These are phyloP conservation scores for Apostichopus californicus DNA, from an alignment of 35 echinoderm and acorn worm genomes.

Conservation along the genomic window DNA sequence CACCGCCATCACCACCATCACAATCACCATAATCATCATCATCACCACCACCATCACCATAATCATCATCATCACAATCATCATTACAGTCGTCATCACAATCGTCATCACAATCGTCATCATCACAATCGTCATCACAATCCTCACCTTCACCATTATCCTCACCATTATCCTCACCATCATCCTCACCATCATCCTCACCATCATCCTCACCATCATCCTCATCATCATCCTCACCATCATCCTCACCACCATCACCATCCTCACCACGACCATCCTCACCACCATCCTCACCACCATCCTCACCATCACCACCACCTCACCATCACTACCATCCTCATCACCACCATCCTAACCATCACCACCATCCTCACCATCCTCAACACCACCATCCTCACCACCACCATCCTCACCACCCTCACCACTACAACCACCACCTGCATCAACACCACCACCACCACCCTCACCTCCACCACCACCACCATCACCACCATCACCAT, in stretches of 20 bases:
- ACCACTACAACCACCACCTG: neutral
- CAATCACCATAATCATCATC: too few relatives aligned
- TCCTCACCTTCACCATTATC: too few relatives aligned
- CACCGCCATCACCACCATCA: too few relatives aligned
- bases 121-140: too few relatives aligned
- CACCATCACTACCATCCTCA: neutral
- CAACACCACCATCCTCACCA: too few relatives aligned
- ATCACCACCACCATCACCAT: too few relatives aligned
- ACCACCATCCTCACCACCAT: neutral
- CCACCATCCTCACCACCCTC: neutral
- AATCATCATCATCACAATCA: too few relatives aligned
- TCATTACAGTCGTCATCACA: too few relatives aligned
- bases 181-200: neutral
- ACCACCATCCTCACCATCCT: neutral
- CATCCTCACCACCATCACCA: neutral
- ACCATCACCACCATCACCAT: neutral
- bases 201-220: neutral
- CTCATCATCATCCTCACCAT: neutral
- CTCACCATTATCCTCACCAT: too few relatives aligned
- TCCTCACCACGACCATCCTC: neutral
- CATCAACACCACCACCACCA: neutral
- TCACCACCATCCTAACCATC: neutral
- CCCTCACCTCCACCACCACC: too few relatives aligned
- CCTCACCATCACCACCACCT: neutral
- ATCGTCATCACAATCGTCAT: too few relatives aligned